A percentile compares a stretch with the other conserved stretches of the same genome.
Conservation (phyloP, 2,888 invertebrate species). For the Agrypnus murinus region DNA sequence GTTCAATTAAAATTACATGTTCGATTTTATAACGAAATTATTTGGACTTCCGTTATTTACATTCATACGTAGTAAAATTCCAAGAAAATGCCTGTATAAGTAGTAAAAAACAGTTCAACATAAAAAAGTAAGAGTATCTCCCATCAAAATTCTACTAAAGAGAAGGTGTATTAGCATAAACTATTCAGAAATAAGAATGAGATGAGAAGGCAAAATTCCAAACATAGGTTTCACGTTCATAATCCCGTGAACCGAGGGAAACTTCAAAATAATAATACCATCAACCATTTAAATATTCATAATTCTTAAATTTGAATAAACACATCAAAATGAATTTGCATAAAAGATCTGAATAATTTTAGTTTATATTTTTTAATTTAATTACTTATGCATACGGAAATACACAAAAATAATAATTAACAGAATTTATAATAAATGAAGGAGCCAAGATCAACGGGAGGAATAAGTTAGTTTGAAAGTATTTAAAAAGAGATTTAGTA, state of each 20-base stretch:
- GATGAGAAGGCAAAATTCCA: neutral
- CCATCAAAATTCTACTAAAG: too few relatives aligned
- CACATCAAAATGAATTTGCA: slow-evolving; percentile 4
- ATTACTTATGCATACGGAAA: slow-evolving; percentile 15
- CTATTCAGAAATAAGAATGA: slow-evolving; percentile 7
- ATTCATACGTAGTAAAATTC: too few relatives aligned
- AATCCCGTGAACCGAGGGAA: neutral
- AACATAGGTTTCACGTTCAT: neutral
- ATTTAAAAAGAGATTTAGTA: slow-evolving; percentile 44
- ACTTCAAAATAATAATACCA: neutral
- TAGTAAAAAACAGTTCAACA: too few relatives aligned
- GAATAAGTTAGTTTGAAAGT: slow-evolving; percentile 9
- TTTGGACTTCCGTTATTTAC: too few relatives aligned
- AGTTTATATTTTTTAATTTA: slow-evolving; percentile 13
- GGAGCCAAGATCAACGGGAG: slow-evolving; percentile 1
- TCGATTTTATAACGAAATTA: too few relatives aligned
- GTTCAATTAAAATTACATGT: too few relatives aligned
- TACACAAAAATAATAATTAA: slow-evolving; percentile 24
- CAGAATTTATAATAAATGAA: neutral
- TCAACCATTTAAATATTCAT: slow-evolving; percentile 20
- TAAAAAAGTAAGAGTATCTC: too few relatives aligned
- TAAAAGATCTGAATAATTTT: slow-evolving; percentile 20
- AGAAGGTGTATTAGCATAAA: neutral
- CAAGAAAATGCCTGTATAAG: too few relatives aligned
- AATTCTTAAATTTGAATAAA: slow-evolving; percentile 11